Evolutionary conservation across 2,113 vertebrate genomes (phyloP), one percentile per base, ranked within the genome.

Genomic region (Toxostoma redivivum): DNA sequence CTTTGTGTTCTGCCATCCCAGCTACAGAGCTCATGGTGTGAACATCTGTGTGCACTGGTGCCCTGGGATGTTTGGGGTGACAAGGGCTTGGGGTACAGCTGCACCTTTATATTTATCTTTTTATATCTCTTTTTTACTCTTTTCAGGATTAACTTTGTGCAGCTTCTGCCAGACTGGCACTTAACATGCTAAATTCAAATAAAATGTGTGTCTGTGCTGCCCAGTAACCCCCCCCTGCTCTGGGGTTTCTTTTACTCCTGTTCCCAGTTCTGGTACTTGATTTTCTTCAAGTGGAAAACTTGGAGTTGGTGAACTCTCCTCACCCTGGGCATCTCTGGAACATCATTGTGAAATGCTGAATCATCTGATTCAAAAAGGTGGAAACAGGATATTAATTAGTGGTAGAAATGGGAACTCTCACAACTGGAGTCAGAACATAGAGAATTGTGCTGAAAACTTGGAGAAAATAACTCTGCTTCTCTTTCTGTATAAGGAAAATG

Each of bases 1-100:
- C 72, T 51, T 10, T 12, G 0, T 31, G 25, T 66, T 44, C 53
- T 86, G 7, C 47, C 24, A 10, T 53, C 16, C 40, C 3, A 18
- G 17, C 51, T 64, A 0, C 51, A 42, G 30, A 42, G 27, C 6
- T 22, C 15, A 0, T 14, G 58, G 15, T 15, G 4, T 48, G 33
- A 19, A 15, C 4, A 4, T 38, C 35, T 45, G 38, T 23, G 57
- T 15, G 1, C 25, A 1, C 10, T 28, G 61, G 16, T 54, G 35
- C 13, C 18, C 25, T 66, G 64, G 58, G 50, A 4, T 45, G 45
- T 57, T 35, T 86, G 50, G 22, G 21, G 13, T 56, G 51, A 20
- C 54, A 31, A 3, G 23, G 40, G 44, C n/a, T 69, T 56, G 33
- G 18, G 11, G 6, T 22, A 4, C 3, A 89, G 53, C 66, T 57